Evolutionary conservation across 1,140 invertebrate species (phyloP).

Genomic region (Drosophila takahashii): DNA sequence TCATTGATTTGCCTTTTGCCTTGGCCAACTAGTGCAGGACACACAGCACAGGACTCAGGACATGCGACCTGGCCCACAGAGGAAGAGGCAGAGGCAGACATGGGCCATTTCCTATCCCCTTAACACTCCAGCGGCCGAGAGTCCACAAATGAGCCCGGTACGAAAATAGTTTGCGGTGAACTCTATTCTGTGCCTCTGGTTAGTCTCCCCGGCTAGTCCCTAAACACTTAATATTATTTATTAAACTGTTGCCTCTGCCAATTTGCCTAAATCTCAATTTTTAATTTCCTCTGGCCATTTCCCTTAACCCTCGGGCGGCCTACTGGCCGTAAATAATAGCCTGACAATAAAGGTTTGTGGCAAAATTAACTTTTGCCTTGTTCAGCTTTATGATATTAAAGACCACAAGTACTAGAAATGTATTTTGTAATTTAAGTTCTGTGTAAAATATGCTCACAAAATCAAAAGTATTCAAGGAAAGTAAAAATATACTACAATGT

Average conservation of each 20-base stretch:
- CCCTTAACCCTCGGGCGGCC: neutral
- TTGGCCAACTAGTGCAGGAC: slow-evolving; percentile 54
- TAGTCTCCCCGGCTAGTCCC: too few species aligned
- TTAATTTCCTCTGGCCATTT: slow-evolving; percentile 12
- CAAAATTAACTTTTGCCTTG: neutral
- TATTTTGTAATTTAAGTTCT: neutral
- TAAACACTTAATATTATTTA: slow-evolving; percentile 26
- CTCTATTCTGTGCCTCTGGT: slow-evolving; percentile 15
- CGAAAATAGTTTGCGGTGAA: slow-evolving; percentile 44
- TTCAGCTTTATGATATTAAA: slow-evolving; percentile 7
- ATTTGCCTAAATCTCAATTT: slow-evolving; percentile 39
- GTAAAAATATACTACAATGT: too few species aligned
- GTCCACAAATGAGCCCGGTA: slow-evolving; percentile 31
- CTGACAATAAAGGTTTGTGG: slow-evolving; percentile 9
- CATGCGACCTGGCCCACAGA: slow-evolving; percentile 21
- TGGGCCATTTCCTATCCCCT: slow-evolving; percentile 21
- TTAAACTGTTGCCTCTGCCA: slow-evolving; percentile 21
- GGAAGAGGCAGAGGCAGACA: slow-evolving; percentile 20
- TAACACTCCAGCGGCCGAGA: slow-evolving; percentile 27
- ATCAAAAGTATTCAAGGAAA: too few species aligned
- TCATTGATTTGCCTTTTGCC: slow-evolving; percentile 75
- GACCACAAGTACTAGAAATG: neutral
- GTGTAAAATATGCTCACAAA: too few species aligned
- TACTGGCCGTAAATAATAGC: slow-evolving; percentile 9
- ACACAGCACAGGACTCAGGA: neutral